phyloP scores from a whole-genome alignment of 2,888 invertebrate species.

The Drosophila paucipuncta region DNA sequence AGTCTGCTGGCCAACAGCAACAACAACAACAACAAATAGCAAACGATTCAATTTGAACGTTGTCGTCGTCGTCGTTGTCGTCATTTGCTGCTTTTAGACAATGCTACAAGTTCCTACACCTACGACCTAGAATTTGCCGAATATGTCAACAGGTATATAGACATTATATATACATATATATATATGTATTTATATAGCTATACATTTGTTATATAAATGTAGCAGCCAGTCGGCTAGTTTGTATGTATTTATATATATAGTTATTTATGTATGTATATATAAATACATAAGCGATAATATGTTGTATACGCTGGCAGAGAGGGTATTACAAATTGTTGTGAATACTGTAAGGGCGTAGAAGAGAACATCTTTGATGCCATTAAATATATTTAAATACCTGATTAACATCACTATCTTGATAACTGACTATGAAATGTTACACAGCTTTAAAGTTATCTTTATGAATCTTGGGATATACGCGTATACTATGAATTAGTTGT shows the following conservation, averaged over 20 bases:
- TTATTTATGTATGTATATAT: slow-evolving; percentile 14
- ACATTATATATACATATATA: slow-evolving; percentile 7
- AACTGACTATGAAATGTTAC: not conserved
- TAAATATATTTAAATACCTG: not conserved
- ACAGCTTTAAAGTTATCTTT: not conserved
- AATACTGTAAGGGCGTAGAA: not conserved
- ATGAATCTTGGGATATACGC: not conserved
- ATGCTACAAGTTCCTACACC: slow-evolving; percentile 79
- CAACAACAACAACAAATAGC: slow-evolving; percentile 1
- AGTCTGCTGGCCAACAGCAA: slow-evolving; percentile 55
- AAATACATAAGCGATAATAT: slow-evolving; percentile 27
- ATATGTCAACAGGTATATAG: slow-evolving; percentile 80
- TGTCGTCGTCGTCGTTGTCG: slow-evolving; percentile 50
- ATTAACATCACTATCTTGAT: not conserved
- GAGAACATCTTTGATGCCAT: not conserved
- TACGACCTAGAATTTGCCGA: slow-evolving; percentile 79
- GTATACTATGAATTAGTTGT: not conserved
- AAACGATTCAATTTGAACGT: slow-evolving; percentile 32
- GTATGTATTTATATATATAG: slow-evolving; percentile 18
- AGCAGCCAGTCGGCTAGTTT: slow-evolving; percentile 25
- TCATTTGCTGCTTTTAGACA: slow-evolving; percentile 78
- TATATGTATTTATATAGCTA: slow-evolving; percentile 24
- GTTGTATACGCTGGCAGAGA: slow-evolving; percentile 1
- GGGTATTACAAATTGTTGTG: not conserved
- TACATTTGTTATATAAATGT: slow-evolving; percentile 37